Evolutionary conservation across 1,140 invertebrate species (phyloP).

Genomic region (Caerostris extrusa): DNA sequence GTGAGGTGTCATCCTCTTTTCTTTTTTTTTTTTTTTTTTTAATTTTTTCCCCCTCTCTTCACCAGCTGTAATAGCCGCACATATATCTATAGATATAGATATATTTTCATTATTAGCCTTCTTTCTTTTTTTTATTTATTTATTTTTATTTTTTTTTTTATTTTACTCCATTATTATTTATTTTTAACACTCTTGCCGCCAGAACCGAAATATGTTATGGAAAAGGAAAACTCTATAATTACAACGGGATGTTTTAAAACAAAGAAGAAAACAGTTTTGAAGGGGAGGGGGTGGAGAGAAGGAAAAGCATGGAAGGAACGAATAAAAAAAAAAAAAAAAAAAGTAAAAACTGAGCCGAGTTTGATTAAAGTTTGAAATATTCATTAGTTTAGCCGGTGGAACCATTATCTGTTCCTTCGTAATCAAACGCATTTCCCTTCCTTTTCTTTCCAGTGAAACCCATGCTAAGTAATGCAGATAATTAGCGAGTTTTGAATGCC

Average conservation of each 20-base stretch:
- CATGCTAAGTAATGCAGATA: constrained; percentile 73
- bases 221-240: constrained; percentile 53
- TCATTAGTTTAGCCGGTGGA: constrained; percentile 75
- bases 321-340: background rate
- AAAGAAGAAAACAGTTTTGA: constrained; percentile 73
- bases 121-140: constrained; percentile 7
- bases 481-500: constrained; percentile 70
- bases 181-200: constrained; percentile 31
- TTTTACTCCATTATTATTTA: constrained; percentile 41
- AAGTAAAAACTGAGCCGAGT: constrained; percentile 44
- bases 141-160: background rate
- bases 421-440: constrained; percentile 73
- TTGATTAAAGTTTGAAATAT: constrained; percentile 78
- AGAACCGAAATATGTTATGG: constrained; percentile 33
- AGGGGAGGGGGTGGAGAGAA: background rate
- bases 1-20: constrained; percentile 63
- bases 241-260: constrained; percentile 74
- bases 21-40: background rate
- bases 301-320: background rate
- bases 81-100: constrained; percentile 65
- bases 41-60: background rate
- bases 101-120: constrained; percentile 58
- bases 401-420: constrained; percentile 70
- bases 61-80: constrained; percentile 25
- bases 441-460: background rate